Evolutionary conservation across 1,140 invertebrate species (phyloP), one percentile per base, ranked within the genome.

Genomic region (Zaprionus tsacasi): DNA sequence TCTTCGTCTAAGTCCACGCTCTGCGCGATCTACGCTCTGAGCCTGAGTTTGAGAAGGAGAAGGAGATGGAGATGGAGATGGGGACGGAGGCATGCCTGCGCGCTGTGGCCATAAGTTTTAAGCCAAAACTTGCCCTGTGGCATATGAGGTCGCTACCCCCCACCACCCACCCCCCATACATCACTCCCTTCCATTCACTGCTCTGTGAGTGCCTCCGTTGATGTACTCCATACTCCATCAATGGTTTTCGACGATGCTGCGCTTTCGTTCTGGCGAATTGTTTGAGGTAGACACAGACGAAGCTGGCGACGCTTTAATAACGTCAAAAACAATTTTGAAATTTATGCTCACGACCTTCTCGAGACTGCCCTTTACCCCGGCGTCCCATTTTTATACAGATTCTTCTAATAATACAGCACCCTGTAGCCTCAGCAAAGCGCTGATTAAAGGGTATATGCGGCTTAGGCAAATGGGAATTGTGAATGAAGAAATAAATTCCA

Each of bases 291-390:
- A 30, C 15, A 27, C 35, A 38, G 64, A 72, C 56, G 56, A 30
- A 12, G 36, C 59, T 56, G 45, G 68, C 61, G 60, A 61, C 56
- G 73, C 73, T 76, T 72, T 72, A 76, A 80, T 63, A 70, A 77
- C 79, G 60, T 79, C 76, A 68, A 89, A 88, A 88, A 88, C 81
- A 89, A 88, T 88, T 88, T 89, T 64, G 59, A 88, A 88, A 88
- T 88, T 85, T 89, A 88, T 89, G 81, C 85, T 88, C 85, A 89
- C 85, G 85, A 88, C 85, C 86, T 88, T 89, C 45, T 85, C 38
- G 58, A 54, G 45, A 63, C 65, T 72, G 68, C 70, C 64, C 71
- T 68, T 55, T 56, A 36, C 1, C 17, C 21, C 15, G 8, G 8
- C 7, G 6, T 17, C 43, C n/a, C 4, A n/a, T 2, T 17, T 21